These are phyloP conservation scores for Halocynthia aurantium DNA, from an alignment of 23 tunicate genomes.

Conservation along the genomic window DNA sequence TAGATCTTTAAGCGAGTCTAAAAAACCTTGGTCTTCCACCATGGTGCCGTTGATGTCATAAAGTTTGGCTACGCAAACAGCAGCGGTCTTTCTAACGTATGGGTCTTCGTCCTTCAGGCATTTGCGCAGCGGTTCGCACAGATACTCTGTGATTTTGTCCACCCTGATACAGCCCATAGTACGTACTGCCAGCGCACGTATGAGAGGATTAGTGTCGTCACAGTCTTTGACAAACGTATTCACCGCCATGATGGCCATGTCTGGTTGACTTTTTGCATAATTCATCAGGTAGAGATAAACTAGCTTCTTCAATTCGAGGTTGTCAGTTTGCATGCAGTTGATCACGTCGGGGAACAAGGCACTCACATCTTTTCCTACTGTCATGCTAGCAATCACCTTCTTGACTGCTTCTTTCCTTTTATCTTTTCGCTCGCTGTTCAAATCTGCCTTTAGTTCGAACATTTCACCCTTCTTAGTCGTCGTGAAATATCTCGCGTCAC, in stretches of 20 bases:
- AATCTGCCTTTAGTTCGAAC: conserved; percentile 94
- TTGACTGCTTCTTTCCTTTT: conserved; percentile 98
- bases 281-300: conserved; percentile 97
- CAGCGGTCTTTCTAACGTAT: conserved; percentile 95
- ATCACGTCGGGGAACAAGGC: conserved; percentile 97
- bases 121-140: conserved; percentile 95
- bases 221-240: conserved; percentile 99
- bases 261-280: conserved; percentile 97
- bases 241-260: conserved; percentile 99
- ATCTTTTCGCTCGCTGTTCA: conserved; percentile 94
- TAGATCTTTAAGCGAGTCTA: conserved; percentile 97
- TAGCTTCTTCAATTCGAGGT: conserved; percentile 93
- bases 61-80: conserved; percentile 96
- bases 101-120: conserved; percentile 99
- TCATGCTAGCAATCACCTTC: conserved; percentile 99
- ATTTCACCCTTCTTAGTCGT: conserved; percentile 98
- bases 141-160: conserved; percentile 97
- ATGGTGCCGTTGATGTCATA: conserved; percentile 89
- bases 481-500: conserved; percentile 90
- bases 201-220: conserved; percentile 97
- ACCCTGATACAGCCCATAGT: conserved; percentile 99
- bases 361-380: conserved; percentile 99
- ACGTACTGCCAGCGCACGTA: conserved; percentile 95
- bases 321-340: conserved; percentile 99
- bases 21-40: conserved; percentile 98